A percentile compares a stretch with the other conserved stretches of the same genome.
Conservation (phyloP, 1,140 invertebrate genomes). For the Nephotettix cincticeps region DNA sequence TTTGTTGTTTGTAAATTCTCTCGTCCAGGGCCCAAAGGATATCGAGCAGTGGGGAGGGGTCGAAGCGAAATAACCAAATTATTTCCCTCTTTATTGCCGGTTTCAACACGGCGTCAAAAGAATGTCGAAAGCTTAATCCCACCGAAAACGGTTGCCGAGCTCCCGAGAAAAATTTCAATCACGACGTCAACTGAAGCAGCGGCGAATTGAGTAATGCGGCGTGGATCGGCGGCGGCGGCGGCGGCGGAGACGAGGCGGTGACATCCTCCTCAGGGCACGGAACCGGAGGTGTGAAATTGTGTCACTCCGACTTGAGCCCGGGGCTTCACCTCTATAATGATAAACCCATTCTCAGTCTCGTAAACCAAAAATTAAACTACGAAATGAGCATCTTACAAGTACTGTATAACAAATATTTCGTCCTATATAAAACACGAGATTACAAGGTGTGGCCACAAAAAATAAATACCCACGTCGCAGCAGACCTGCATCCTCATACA, state of each 20-base stretch:
- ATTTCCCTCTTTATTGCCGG: slow-evolving; percentile 9
- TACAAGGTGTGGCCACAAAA: too few relatives aligned
- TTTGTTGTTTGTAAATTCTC: background rate
- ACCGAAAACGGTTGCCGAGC: background rate
- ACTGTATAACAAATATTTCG: too few relatives aligned
- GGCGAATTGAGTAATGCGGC: background rate
- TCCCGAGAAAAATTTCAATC: slow-evolving; percentile 9
- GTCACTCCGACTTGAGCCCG: too few relatives aligned
- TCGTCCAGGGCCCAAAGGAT: background rate
- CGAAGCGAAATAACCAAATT: background rate
- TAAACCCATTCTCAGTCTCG: background rate
- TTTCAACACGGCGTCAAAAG: slow-evolving; percentile 7
- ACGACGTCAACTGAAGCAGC: background rate
- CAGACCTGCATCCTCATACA: too few relatives aligned
- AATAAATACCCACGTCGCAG: too few relatives aligned
- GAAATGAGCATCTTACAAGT: too few relatives aligned
- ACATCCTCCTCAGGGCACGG: background rate
- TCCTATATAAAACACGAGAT: too few relatives aligned
- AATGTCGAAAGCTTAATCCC: background rate
- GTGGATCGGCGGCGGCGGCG: background rate
- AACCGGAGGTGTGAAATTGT: background rate
- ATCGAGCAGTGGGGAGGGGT: background rate
- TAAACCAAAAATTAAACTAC: too few relatives aligned
- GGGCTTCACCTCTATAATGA: too few relatives aligned
- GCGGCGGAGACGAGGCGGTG: background rate